Conservation (phyloP, 2,113 vertebrate genomes). For the Microcebus lehilahytsara region DNA sequence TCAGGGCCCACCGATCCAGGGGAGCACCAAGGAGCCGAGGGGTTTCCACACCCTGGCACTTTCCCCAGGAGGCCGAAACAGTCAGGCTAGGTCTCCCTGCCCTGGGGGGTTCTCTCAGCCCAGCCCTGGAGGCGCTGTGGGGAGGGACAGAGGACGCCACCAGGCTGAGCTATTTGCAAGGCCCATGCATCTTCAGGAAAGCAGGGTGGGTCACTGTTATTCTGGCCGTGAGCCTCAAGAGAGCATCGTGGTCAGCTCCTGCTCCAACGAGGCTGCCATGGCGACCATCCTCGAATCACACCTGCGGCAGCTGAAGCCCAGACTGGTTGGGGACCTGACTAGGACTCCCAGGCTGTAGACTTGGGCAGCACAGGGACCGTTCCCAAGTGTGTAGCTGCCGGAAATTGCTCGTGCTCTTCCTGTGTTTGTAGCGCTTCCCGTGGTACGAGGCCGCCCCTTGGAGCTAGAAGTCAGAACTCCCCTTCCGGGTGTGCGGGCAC, state of each 20-base stretch:
- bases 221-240: neutral
- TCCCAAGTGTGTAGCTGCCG: neutral
- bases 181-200: neutral
- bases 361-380: neutral
- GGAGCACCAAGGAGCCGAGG: neutral
- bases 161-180: neutral
- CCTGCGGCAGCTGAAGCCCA: neutral
- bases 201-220: neutral
- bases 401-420: rapidly evolving
- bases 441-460: neutral
- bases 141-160: neutral
- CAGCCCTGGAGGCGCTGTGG: neutral
- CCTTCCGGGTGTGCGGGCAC: neutral
- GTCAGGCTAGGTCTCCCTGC: neutral
- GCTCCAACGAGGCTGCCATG: neutral
- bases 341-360: neutral
- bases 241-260: neutral
- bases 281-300: neutral
- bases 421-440: neutral
- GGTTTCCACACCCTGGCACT: neutral
- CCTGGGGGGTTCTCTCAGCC: neutral
- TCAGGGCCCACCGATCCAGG: neutral
- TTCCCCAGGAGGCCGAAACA: neutral
- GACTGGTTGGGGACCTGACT: neutral
- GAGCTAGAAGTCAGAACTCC: neutral